Percentiles rank a stretch among this genome's conserved stretches.
phyloP scores from a whole-genome alignment of 2,888 invertebrate genomes.

The Capitulum mitella region DNA sequence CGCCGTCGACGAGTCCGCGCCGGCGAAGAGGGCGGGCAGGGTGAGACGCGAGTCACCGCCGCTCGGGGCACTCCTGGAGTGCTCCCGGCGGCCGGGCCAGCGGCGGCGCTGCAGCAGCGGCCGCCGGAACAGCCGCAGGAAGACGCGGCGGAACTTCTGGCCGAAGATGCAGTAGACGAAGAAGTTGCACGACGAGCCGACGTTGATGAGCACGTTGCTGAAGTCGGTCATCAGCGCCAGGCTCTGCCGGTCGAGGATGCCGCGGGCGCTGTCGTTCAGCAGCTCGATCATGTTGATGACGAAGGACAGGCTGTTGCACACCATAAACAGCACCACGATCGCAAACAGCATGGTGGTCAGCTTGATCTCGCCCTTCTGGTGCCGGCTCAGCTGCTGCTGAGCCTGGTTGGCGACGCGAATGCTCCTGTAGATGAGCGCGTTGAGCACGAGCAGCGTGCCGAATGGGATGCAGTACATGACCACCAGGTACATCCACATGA shows the following conservation, averaged over 20 bases:
- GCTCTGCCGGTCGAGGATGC: slow-evolving; percentile 33
- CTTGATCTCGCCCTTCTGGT: slow-evolving; percentile 85
- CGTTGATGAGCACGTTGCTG: slow-evolving; percentile 86
- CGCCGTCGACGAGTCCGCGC: no score
- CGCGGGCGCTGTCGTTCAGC: slow-evolving; percentile 52
- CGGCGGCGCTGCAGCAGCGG: neutral
- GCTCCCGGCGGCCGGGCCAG: no score
- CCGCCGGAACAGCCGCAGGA: slow-evolving; percentile 47
- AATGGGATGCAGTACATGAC: slow-evolving; percentile 93
- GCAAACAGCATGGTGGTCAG: slow-evolving; percentile 90
- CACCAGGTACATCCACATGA: slow-evolving; percentile 88
- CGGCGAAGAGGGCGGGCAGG: no score
- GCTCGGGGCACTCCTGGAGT: no score
- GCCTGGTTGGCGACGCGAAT: slow-evolving; percentile 83
- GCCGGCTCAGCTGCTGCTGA: slow-evolving; percentile 76
- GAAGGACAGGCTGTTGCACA: slow-evolving; percentile 81
- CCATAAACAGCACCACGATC: slow-evolving; percentile 87
- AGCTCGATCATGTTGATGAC: slow-evolving; percentile 74
- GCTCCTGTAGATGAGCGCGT: slow-evolving; percentile 81
- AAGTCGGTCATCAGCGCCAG: slow-evolving; percentile 52
- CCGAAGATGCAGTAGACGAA: slow-evolving; percentile 97
- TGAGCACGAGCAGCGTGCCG: slow-evolving; percentile 75
- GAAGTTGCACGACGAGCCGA: slow-evolving; percentile 96
- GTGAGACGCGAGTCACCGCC: no score
- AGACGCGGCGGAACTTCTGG: slow-evolving; percentile 86